These are phyloP conservation scores for Tenthredo distinguenda DNA, from an alignment of 2,888 invertebrate species.

Conservation along the genomic window DNA sequence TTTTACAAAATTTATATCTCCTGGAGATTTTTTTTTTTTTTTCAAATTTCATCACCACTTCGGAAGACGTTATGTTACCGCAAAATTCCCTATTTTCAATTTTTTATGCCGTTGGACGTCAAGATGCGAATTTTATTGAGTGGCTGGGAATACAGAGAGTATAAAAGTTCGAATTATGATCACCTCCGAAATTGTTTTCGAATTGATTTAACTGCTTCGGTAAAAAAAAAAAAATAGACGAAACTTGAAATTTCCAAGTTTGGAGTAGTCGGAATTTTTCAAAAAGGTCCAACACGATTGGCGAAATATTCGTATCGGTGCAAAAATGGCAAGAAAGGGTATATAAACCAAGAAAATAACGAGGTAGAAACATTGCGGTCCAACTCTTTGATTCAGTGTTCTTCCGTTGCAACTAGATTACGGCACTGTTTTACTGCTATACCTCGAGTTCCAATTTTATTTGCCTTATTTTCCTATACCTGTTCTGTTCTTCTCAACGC, in stretches of 20 bases:
- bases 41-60: too few species aligned
- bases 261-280: background rate
- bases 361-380: constrained; percentile 2
- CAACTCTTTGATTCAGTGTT: constrained; percentile 15
- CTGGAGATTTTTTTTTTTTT: background rate
- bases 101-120: background rate
- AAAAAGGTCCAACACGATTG: background rate
- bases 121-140: background rate
- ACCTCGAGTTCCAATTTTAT: background rate
- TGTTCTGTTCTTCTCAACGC: background rate
- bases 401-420: constrained; percentile 7
- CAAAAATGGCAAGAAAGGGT: background rate
- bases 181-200: background rate
- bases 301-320: background rate
- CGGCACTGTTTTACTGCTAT: constrained; percentile 20
- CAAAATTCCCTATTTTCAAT: background rate
- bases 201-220: background rate
- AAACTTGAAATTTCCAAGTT: background rate
- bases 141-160: background rate
- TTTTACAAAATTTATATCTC: background rate
- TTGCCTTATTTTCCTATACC: background rate
- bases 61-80: background rate
- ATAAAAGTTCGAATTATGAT: background rate
- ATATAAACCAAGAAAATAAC: background rate
- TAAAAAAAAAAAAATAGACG: background rate